Evolutionary conservation across 2,888 invertebrate species (phyloP).

Genomic region (Morpho helenor): DNA sequence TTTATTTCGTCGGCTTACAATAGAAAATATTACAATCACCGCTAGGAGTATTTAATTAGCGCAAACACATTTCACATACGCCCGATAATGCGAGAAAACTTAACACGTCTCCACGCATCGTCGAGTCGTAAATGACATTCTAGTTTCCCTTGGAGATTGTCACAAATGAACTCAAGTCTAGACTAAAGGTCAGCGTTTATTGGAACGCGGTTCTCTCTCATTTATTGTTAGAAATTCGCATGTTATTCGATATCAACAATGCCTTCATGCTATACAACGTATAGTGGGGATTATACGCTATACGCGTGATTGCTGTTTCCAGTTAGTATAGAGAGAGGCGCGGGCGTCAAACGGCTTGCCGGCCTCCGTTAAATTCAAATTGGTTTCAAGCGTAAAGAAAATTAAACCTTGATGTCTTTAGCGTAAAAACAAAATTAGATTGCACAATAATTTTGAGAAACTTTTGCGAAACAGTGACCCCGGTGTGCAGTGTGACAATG

Average conservation of each 20-base stretch:
- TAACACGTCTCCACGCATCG: neutral
- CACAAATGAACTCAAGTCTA: constrained; percentile 3
- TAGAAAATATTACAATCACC: no score
- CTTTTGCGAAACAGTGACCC: constrained; percentile 25
- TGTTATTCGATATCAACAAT: constrained; percentile 18
- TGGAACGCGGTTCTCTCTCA: constrained; percentile 13
- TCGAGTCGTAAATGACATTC: constrained; percentile 4
- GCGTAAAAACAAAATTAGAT: neutral
- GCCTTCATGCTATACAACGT: constrained; percentile 7
- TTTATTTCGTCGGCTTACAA: no score
- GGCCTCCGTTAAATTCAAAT: constrained; percentile 33
- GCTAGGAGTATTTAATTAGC: neutral
- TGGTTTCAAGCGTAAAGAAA: neutral
- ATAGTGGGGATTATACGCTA: constrained; percentile 52
- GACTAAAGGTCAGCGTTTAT: constrained; percentile 13
- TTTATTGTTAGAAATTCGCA: constrained; percentile 13
- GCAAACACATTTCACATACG: neutral
- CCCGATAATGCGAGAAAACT: constrained; percentile 9
- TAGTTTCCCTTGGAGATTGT: constrained; percentile 5
- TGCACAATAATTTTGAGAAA: constrained; percentile 3
- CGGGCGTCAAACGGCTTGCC: constrained; percentile 65
- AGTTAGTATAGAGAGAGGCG: constrained; percentile 57
- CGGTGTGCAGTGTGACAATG: constrained; percentile 46
- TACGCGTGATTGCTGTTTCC: constrained; percentile 50
- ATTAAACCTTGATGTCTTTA: neutral